A percentile compares a stretch with the other conserved stretches of the same genome.
These are phyloP conservation scores for Nothura maculosa DNA, from an alignment of 2,797 vertebrate species.

Conservation along the genomic window DNA sequence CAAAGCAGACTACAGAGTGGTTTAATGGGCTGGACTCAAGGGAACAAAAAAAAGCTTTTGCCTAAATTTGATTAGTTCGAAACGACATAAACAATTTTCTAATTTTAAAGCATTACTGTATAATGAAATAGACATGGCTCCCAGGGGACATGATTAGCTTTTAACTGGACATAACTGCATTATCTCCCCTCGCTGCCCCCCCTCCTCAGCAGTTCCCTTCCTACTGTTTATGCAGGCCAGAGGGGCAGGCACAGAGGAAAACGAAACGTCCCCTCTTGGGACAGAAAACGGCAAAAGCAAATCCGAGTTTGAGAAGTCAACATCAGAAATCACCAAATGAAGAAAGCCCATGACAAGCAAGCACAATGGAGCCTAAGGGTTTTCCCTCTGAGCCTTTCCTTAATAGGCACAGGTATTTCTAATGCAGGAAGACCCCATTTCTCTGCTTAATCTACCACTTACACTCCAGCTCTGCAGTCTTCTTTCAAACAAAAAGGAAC, in stretches of 20 bases:
- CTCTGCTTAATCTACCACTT: not conserved
- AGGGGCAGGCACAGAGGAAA: accelerated
- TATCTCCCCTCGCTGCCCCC: not conserved
- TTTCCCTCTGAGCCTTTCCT: not conserved
- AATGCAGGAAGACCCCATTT: not conserved
- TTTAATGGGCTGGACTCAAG: slow-evolving; percentile 26
- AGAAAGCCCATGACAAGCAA: not conserved
- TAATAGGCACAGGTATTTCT: not conserved
- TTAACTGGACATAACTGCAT: slow-evolving; percentile 10
- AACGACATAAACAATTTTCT: slow-evolving; percentile 77
- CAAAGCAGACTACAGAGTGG: slow-evolving; percentile 63
- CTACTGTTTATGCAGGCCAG: not conserved
- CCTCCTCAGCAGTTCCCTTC: not conserved
- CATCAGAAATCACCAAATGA: not conserved
- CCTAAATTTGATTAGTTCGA: slow-evolving; percentile 62
- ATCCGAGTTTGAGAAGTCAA: not conserved
- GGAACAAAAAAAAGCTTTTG: not conserved
- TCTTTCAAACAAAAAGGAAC: not conserved
- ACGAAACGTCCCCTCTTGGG: not conserved
- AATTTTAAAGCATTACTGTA: slow-evolving; percentile 72
- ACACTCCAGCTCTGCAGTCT: not conserved
- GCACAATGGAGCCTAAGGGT: not conserved
- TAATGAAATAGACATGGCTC: slow-evolving; percentile 51
- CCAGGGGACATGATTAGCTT: slow-evolving; percentile 45
- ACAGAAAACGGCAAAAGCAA: not conserved